Evolutionary conservation across 2,113 vertebrate genomes (phyloP).

Genomic region (Rhombomys opimus): DNA sequence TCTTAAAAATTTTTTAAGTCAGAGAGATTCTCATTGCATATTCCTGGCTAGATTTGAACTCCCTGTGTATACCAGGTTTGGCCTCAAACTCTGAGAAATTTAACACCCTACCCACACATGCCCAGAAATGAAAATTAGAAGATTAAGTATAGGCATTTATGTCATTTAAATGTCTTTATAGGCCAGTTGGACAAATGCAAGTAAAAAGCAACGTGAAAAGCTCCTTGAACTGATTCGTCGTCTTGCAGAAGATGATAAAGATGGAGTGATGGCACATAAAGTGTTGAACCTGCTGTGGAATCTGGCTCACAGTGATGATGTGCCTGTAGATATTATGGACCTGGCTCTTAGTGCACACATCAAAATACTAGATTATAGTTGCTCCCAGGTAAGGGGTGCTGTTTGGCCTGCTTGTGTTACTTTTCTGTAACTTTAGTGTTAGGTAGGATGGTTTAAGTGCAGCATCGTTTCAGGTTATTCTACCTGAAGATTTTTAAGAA

Average conservation of each 20-base stretch:
- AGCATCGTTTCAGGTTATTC: not conserved
- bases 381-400: slow-evolving; percentile 93
- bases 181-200: slow-evolving; percentile 99
- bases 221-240: slow-evolving; percentile 97
- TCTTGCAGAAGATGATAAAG: slow-evolving; percentile 99
- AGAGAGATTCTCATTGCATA: not conserved
- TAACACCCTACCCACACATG: not conserved
- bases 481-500: slow-evolving; percentile 23
- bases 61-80: not conserved
- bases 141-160: slow-evolving; percentile 2
- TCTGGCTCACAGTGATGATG: slow-evolving; percentile 98
- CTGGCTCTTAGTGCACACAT: slow-evolving; percentile 99
- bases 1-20: not conserved
- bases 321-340: slow-evolving; percentile 99
- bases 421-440: not conserved
- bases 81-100: not conserved
- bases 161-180: slow-evolving; percentile 78
- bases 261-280: slow-evolving; percentile 99
- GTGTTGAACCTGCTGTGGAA: slow-evolving; percentile 99
- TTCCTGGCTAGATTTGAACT: not conserved
- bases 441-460: slow-evolving; percentile 13
- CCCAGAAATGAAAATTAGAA: not conserved
- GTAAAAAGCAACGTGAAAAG: slow-evolving; percentile 99
- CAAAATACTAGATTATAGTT: slow-evolving; percentile 99
- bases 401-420: not conserved